Percentiles rank a stretch among this genome's conserved stretches.
These are phyloP conservation scores for Nanorana parkeri DNA, from an alignment of 2,113 vertebrate species.

Conservation along the genomic window DNA sequence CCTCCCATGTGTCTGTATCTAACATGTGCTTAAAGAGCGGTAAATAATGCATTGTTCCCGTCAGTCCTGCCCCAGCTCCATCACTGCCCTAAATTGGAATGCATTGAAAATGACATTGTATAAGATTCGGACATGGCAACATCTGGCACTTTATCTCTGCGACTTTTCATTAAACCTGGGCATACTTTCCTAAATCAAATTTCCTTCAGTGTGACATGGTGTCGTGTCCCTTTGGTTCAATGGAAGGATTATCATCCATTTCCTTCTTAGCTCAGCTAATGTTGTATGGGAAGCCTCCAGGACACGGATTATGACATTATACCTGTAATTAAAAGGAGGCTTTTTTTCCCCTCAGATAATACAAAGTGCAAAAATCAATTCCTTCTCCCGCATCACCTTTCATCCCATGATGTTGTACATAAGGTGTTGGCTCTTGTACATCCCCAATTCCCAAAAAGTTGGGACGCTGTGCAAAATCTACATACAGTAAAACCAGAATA, in stretches of 20 bases:
- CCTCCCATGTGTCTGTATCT: no score
- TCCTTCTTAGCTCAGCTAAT: conserved; percentile 80
- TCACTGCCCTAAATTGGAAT: no score
- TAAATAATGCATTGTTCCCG: no score
- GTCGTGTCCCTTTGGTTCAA: conserved; percentile 69
- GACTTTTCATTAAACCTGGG: neutral
- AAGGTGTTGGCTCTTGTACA: conserved; percentile 46
- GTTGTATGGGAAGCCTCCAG: conserved; percentile 75
- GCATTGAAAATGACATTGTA: no score
- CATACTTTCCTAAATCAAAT: conserved; percentile 65
- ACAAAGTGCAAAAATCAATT: conserved; percentile 60
- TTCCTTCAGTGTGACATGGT: conserved; percentile 68
- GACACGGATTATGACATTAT: conserved; percentile 77
- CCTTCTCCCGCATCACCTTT: conserved; percentile 53
- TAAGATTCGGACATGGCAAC: neutral
- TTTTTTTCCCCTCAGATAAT: conserved; percentile 67
- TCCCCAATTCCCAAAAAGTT: no score
- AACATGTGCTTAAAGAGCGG: no score
- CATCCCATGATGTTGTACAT: conserved; percentile 59
- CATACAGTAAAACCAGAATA: no score
- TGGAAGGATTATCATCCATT: conserved; percentile 83
- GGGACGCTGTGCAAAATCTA: no score
- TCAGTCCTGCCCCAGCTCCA: no score
- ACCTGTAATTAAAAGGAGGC: conserved; percentile 79
- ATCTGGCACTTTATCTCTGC: neutral